phyloP scores from a whole-genome alignment of 1,140 invertebrate genomes.

The Pygmarrhopalites habei region DNA sequence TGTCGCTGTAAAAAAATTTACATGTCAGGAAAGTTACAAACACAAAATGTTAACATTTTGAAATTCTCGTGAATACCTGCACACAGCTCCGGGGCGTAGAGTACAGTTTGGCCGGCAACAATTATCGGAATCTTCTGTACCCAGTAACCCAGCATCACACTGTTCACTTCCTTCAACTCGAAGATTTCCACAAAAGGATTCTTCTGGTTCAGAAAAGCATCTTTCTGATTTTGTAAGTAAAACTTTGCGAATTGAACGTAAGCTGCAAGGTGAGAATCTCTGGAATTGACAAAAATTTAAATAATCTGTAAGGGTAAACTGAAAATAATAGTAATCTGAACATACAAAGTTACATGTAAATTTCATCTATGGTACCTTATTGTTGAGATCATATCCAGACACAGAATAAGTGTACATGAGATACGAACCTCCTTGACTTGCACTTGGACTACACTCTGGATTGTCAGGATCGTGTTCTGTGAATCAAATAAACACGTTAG shows the following conservation, averaged over 20 bases:
- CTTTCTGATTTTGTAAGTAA: constrained; percentile 80
- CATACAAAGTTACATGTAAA: background rate
- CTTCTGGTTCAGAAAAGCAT: constrained; percentile 89
- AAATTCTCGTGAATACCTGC: constrained; percentile 52
- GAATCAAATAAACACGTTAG: too few species aligned
- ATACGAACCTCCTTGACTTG: constrained; percentile 83
- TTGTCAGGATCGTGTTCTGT: constrained; percentile 94
- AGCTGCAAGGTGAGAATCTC: constrained; percentile 90
- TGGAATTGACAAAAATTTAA: constrained; percentile 47
- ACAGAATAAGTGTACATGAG: constrained; percentile 98
- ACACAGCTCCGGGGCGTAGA: constrained; percentile 72
- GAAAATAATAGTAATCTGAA: background rate
- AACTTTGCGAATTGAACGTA: constrained; percentile 84
- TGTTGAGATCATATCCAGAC: constrained; percentile 92
- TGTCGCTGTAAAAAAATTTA: constrained; percentile 60
- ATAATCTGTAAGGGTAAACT: background rate
- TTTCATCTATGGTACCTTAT: constrained; percentile 67
- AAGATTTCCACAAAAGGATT: constrained; percentile 89
- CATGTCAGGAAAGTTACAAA: constrained; percentile 4
- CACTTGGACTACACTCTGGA: constrained; percentile 83
- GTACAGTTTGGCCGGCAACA: constrained; percentile 92
- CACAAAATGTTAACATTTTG: background rate
- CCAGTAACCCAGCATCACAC: constrained; percentile 85
- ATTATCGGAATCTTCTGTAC: constrained; percentile 81
- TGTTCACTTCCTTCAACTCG: constrained; percentile 89